Base-by-base conservation (phyloP, 2,888 invertebrate species). In the Caenorhabditis doughertyi region DNA sequence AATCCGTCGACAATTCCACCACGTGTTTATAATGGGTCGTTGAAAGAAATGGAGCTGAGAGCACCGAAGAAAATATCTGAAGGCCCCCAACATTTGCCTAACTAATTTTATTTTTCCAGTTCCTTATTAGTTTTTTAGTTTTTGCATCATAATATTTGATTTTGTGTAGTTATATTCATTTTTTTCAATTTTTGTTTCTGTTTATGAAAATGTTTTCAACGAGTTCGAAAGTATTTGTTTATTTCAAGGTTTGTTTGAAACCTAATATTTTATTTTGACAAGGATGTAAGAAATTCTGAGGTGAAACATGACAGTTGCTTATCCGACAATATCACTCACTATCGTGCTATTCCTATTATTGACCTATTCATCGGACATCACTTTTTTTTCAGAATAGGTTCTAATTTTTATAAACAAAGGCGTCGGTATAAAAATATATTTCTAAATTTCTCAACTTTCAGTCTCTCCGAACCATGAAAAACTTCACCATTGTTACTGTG, bases 11-110 rank as follows among this genome's bases (percentile, higher is more conserved):
- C 79, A 2, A 25, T n/a, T 5, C 62, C 73, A 13, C 86, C 86
- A 25, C 64, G 84, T 21, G 58, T 88, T 18, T 87, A 87, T 44
- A 87, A 85, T 58, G 90, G 90, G 29, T 88, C 89, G 35, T 60
- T 90, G 68, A 90, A 89, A 76, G 90, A 90, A 73, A 84, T 90
- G 85, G 90, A 89, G 73, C 44, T 80, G 23, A 72, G 89, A 27
- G 88, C 81, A 23, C 90, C 90, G 56, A 88, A 88, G 74, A 84
- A 86, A 42, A 90, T 90, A 29, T 85, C 85, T 23, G 90, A 84
- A 21, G 90, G 90, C 27, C 81, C 76, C 2, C 76, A 79, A 21
- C 86, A 88, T 79, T 23, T 87, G 23, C 87, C 85, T 35, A 58
- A 81, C 35, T 77, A 70, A 21, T 58, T 65, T 60, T 55, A 27